phyloP scores from a whole-genome alignment of 2,113 vertebrate species.

The Heterotilapia buettikoferi region DNA sequence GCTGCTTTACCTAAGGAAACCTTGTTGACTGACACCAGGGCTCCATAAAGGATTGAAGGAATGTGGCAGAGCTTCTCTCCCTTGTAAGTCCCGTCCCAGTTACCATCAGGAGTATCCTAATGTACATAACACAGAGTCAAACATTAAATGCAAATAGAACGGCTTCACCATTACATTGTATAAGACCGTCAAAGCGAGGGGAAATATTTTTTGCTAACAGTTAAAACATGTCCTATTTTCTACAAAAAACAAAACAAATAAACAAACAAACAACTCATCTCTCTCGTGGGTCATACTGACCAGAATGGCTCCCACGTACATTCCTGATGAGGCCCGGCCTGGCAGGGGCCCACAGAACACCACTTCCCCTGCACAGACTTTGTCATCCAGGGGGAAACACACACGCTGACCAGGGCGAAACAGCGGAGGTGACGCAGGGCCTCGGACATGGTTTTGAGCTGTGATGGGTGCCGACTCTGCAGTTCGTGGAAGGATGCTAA shows the following conservation, averaged over 20 bases:
- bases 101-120: conserved; percentile 67
- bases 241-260: background rate
- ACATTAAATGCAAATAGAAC: background rate
- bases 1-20: conserved; percentile 59
- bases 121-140: background rate
- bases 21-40: conserved; percentile 51
- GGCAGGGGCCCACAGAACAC: conserved; percentile 61
- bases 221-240: background rate
- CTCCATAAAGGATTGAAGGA: conserved; percentile 53
- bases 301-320: conserved; percentile 65
- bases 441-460: background rate
- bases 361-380: conserved; percentile 45
- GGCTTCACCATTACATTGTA: background rate
- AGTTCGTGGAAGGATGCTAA: conserved; percentile 31
- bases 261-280: background rate
- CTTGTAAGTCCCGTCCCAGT: conserved; percentile 66
- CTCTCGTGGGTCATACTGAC: conserved; percentile 36
- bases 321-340: background rate
- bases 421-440: background rate
- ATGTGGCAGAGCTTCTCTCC: conserved; percentile 64
- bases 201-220: background rate
- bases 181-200: background rate
- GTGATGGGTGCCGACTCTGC: conserved; percentile 5
- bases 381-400: conserved; percentile 41
- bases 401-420: conserved; percentile 62